Evolutionary conservation across 2,113 vertebrate species (phyloP).

Genomic region (Clupea harengus): DNA sequence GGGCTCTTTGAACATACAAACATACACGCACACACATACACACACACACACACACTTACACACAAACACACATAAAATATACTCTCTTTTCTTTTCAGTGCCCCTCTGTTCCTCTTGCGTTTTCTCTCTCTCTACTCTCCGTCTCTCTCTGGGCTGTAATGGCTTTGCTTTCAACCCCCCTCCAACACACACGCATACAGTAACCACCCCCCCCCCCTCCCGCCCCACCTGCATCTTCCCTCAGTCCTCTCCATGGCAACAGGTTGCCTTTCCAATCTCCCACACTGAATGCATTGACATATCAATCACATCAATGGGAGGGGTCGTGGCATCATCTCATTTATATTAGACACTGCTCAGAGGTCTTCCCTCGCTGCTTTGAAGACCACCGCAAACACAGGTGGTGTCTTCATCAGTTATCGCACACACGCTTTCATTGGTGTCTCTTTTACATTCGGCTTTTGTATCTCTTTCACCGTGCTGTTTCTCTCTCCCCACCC

Average conservation of each 20-base stretch:
- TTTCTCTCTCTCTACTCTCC: not conserved
- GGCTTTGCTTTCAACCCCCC: not conserved
- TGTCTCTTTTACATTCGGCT: not conserved
- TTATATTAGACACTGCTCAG: slow-evolving; percentile 14
- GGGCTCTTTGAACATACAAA: not conserved
- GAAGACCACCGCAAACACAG: slow-evolving; percentile 4
- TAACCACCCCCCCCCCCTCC: not conserved
- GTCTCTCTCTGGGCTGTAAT: not conserved
- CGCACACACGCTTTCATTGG: not conserved
- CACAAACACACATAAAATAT: not conserved
- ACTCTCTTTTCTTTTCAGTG: not conserved
- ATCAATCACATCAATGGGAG: slow-evolving; percentile 31
- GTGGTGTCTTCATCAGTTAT: slow-evolving; percentile 11
- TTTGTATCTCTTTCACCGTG: not conserved
- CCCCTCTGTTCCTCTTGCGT: slow-evolving; percentile 9
- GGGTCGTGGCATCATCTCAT: slow-evolving; percentile 20
- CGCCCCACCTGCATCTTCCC: not conserved
- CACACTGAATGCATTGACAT: not conserved
- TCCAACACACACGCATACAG: not conserved
- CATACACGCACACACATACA: not conserved
- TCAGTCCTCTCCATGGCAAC: slow-evolving; percentile 31
- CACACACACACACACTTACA: not conserved
- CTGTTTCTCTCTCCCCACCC: not conserved
- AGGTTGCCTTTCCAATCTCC: slow-evolving; percentile 27
- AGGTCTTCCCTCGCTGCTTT: slow-evolving; percentile 6